Conservation (phyloP, 2,888 invertebrate genomes). For the Drosophila quinaria region DNA sequence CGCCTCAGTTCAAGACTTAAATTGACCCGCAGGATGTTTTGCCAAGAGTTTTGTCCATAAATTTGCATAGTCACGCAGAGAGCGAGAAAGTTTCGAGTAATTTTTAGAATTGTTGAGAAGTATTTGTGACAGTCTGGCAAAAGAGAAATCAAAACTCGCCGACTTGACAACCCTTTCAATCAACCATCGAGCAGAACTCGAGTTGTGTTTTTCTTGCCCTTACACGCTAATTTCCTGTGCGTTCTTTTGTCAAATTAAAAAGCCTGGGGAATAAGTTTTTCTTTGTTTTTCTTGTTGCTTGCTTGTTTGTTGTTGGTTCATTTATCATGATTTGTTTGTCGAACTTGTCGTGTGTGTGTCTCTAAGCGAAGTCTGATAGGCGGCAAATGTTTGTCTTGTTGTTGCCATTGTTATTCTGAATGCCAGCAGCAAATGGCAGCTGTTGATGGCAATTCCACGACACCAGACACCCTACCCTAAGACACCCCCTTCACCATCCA, state of each 20-base stretch:
- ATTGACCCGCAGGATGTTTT: constrained; percentile 22
- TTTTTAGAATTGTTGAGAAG: constrained; percentile 2
- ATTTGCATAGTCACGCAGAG: constrained; percentile 25
- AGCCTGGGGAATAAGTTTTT: constrained; percentile 65
- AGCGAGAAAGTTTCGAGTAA: not conserved
- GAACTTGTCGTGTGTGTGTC: constrained; percentile 59
- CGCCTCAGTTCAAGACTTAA: constrained; percentile 24
- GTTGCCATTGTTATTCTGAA: constrained; percentile 53
- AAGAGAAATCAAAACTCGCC: not conserved
- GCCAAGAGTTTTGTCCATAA: not conserved
- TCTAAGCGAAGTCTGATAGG: constrained; percentile 64
- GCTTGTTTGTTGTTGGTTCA: constrained; percentile 76
- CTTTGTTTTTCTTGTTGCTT: constrained; percentile 33
- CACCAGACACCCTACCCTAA: constrained; percentile 8
- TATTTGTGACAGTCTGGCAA: constrained; percentile 11
- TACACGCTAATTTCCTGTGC: constrained; percentile 74
- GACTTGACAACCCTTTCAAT: constrained; percentile 68
- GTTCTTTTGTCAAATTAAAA: constrained; percentile 79
- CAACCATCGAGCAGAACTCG: constrained; percentile 44
- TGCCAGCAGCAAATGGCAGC: constrained; percentile 77
- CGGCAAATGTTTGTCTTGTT: constrained; percentile 75
- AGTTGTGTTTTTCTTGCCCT: constrained; percentile 63
- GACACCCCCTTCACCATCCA: not conserved
- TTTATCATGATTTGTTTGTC: constrained; percentile 83
- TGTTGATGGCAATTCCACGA: constrained; percentile 63